Evolutionary conservation across 2,113 vertebrate species (phyloP).

Genomic region (Tachysurus vachellii): DNA sequence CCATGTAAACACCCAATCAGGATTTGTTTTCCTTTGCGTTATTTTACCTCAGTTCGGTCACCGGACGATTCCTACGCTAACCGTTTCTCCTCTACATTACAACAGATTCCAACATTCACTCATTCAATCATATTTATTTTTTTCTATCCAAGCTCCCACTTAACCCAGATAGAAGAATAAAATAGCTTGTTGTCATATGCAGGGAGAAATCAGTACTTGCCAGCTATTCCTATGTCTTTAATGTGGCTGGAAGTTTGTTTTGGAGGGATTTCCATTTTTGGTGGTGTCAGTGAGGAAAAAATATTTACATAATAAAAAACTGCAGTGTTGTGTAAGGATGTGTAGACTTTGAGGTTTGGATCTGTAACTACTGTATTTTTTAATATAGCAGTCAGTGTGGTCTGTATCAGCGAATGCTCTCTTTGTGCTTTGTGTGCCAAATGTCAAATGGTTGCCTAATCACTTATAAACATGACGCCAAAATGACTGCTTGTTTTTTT

Average conservation of each 20-base stretch:
- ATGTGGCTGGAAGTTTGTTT: background rate
- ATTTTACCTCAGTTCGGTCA: background rate
- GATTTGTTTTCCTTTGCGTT: background rate
- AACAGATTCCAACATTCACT: background rate
- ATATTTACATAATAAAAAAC: background rate
- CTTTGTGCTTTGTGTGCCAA: background rate
- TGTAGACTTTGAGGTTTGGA: background rate
- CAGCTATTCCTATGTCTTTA: background rate
- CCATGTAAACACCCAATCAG: background rate
- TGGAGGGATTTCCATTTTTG: background rate
- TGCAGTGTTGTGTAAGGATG: background rate
- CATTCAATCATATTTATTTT: too few species aligned
- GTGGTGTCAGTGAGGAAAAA: background rate
- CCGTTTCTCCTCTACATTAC: background rate
- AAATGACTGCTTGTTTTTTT: background rate
- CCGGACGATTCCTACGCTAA: background rate
- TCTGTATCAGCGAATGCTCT: background rate
- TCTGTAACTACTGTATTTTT: background rate
- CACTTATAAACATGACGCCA: background rate
- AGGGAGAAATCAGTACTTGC: background rate
- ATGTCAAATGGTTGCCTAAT: background rate
- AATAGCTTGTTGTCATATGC: background rate
- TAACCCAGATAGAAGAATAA: background rate
- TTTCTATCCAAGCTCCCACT: background rate
- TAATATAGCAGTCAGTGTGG: background rate